phyloP scores from a whole-genome alignment of 2,888 invertebrate genomes.

The Neuroscelio doddi region DNA sequence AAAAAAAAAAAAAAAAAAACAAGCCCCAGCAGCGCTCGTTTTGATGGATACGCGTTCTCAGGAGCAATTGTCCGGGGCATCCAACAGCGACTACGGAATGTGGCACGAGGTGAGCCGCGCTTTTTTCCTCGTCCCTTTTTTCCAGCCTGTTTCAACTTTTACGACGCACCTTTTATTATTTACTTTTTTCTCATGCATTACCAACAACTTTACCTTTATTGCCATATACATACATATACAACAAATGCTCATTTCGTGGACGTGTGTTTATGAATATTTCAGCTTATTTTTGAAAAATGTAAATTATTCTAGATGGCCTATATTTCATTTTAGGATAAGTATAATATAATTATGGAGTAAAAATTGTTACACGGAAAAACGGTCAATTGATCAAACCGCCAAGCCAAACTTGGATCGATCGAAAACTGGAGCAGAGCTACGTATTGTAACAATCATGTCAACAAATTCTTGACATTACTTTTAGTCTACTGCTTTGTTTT shows the following conservation, averaged over 20 bases:
- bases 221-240: background rate
- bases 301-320: background rate
- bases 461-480: too few relatives aligned
- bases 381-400: background rate
- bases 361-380: too few relatives aligned
- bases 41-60: slow-evolving; percentile 8
- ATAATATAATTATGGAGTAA: too few relatives aligned
- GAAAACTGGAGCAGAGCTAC: background rate
- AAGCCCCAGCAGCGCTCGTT: too few relatives aligned
- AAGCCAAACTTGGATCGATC: background rate
- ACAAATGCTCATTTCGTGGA: too few relatives aligned
- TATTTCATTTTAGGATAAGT: background rate
- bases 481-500: too few relatives aligned
- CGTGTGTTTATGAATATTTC: too few relatives aligned
- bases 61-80: slow-evolving; percentile 20
- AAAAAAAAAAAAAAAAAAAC: too few relatives aligned
- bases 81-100: slow-evolving; percentile 64
- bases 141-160: slow-evolving; percentile 5
- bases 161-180: slow-evolving; percentile 4
- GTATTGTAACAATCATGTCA: too few relatives aligned
- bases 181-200: background rate
- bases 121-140: slow-evolving; percentile 38
- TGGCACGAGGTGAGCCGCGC: slow-evolving; percentile 70
- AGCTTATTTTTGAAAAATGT: too few relatives aligned
- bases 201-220: background rate